Percentiles rank a stretch among this genome's conserved stretches.
Evolutionary conservation across 2,113 vertebrate genomes (phyloP).

Genomic region (human (Homo sapiens)): DNA sequence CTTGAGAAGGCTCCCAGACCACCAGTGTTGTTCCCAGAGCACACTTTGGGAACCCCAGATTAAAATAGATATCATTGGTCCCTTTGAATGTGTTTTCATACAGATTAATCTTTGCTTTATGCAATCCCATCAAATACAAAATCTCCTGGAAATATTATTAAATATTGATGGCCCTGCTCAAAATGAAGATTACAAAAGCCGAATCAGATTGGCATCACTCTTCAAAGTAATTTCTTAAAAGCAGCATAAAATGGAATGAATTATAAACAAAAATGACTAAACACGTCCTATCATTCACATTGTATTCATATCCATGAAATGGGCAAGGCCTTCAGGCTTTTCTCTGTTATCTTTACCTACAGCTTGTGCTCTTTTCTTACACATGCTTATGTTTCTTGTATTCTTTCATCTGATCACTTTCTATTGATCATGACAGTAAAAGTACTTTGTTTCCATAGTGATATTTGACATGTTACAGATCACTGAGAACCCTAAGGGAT

Average conservation of each 20-base stretch:
- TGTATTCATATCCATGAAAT: not conserved
- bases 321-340: not conserved
- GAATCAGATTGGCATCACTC: not conserved
- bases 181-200: slow-evolving; percentile 19
- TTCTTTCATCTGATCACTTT: not conserved
- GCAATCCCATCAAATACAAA: slow-evolving; percentile 27
- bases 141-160: not conserved
- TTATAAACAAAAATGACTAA: not conserved
- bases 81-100: slow-evolving; percentile 18
- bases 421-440: not conserved
- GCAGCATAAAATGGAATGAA: slow-evolving; percentile 23
- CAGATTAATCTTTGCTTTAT: not conserved
- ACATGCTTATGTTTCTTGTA: not conserved
- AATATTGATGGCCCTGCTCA: slow-evolving; percentile 14
- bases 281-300: not conserved
- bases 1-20: not conserved
- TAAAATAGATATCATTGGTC: not conserved
- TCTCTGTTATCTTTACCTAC: not conserved
- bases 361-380: not conserved
- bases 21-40: not conserved
- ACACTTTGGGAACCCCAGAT: not conserved
- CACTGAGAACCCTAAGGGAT: not conserved
- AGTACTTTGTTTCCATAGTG: not conserved
- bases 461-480: not conserved
- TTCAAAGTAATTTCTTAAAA: slow-evolving; percentile 49